Conservation (phyloP, 2,797 vertebrate genomes). For the Etheostoma perlongum region DNA sequence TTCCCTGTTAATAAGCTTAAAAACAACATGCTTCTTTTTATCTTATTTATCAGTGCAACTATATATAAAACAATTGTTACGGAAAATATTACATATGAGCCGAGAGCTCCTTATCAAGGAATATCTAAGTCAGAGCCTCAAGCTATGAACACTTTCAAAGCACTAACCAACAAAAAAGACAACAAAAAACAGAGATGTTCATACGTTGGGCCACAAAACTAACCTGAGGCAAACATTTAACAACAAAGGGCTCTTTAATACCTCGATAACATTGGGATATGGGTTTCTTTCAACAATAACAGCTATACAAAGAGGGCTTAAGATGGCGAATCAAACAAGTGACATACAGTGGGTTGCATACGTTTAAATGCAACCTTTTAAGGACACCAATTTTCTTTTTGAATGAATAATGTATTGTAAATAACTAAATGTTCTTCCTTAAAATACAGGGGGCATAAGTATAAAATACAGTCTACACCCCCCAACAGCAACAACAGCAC, state of each 20-base stretch:
- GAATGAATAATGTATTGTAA: no score
- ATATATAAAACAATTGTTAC: slow-evolving; percentile 15
- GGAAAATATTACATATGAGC: slow-evolving; percentile 11
- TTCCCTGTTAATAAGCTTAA: slow-evolving; percentile 2
- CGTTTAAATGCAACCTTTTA: no score
- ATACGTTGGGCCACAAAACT: slow-evolving; percentile 26
- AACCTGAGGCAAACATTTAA: slow-evolving; percentile 31
- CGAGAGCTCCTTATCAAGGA: slow-evolving; percentile 31
- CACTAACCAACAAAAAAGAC: slow-evolving; percentile 21
- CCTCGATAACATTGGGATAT: background rate
- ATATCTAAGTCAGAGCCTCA: slow-evolving; percentile 23
- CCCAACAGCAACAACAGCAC: no score
- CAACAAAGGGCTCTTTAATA: slow-evolving; percentile 46
- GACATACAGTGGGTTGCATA: background rate
- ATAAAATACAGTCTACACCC: no score
- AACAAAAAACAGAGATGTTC: slow-evolving; percentile 23
- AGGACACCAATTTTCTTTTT: no score
- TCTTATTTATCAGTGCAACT: slow-evolving; percentile 26
- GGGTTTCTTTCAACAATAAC: slow-evolving; percentile 16
- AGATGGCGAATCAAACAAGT: background rate
- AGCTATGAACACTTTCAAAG: slow-evolving; percentile 39
- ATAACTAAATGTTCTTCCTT: no score
- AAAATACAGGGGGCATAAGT: no score
- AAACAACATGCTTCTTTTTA: slow-evolving; percentile 22
- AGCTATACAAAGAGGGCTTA: slow-evolving; percentile 5